Evolutionary conservation across 2,113 vertebrate genomes (phyloP).

Genomic region (Paramisgurnus dabryanus): DNA sequence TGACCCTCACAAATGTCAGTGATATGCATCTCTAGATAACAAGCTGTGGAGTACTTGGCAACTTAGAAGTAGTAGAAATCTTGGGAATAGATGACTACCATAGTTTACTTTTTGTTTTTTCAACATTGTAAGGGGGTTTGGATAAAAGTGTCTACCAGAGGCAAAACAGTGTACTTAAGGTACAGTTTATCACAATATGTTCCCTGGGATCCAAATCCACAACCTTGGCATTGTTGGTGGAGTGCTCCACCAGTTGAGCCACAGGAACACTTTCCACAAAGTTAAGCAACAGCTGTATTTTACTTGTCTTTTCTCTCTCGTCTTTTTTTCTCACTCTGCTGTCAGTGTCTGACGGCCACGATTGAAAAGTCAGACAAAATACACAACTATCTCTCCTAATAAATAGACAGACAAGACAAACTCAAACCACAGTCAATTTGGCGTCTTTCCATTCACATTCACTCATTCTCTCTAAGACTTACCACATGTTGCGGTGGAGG

Average conservation of each 20-base stretch:
- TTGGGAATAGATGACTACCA: too few relatives aligned
- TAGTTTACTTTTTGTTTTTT: too few relatives aligned
- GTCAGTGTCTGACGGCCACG: neutral
- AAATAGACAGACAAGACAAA: neutral
- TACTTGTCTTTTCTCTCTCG: neutral
- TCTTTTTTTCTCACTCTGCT: neutral
- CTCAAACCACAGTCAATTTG: neutral
- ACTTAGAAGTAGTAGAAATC: too few relatives aligned
- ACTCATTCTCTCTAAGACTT: slow-evolving; percentile 42
- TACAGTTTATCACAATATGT: neutral
- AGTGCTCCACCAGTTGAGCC: too few relatives aligned
- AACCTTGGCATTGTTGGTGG: too few relatives aligned
- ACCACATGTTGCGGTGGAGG: slow-evolving; percentile 57
- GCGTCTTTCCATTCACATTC: neutral
- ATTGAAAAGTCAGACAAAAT: neutral
- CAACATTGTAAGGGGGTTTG: too few relatives aligned
- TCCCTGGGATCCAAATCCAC: neutral
- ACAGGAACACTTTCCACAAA: neutral
- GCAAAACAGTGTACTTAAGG: too few relatives aligned
- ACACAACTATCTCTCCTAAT: neutral
- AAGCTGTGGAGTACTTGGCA: too few relatives aligned
- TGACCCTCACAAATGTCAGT: neutral
- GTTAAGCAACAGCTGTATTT: slow-evolving; percentile 13
- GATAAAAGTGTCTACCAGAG: too few relatives aligned
- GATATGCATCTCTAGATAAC: neutral